Percentiles rank a stretch among this genome's conserved stretches.
These are phyloP conservation scores for Reinhardtius hippoglossoides DNA, from an alignment of 2,113 vertebrate species.

Conservation along the genomic window DNA sequence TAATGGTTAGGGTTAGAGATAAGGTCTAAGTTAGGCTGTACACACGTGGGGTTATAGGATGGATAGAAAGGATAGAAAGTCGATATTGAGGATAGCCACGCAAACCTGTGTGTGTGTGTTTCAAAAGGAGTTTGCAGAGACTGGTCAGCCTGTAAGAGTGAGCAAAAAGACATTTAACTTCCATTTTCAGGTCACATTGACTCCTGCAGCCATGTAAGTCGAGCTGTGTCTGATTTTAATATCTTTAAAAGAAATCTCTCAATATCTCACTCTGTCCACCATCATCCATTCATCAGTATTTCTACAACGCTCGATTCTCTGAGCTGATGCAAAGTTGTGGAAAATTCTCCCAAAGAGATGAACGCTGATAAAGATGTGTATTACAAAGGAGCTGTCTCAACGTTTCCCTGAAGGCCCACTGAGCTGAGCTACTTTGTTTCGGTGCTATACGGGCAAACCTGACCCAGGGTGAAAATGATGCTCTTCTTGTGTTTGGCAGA, in stretches of 20 bases:
- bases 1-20: too few relatives aligned
- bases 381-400: background rate
- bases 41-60: too few relatives aligned
- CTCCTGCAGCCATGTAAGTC: slow-evolving; percentile 25
- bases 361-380: slow-evolving; percentile 15
- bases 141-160: slow-evolving; percentile 46
- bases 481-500: slow-evolving; percentile 54
- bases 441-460: slow-evolving; percentile 18
- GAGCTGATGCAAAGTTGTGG: background rate
- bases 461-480: slow-evolving; percentile 18
- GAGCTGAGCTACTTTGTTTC: slow-evolving; percentile 17
- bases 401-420: background rate
- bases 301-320: background rate
- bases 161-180: slow-evolving; percentile 54
- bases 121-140: slow-evolving; percentile 20
- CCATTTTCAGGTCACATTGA: slow-evolving; percentile 28
- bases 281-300: slow-evolving; percentile 1
- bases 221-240: slow-evolving; percentile 24
- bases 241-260: slow-evolving; percentile 23
- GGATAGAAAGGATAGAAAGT: too few relatives aligned
- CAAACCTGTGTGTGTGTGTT: background rate
- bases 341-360: background rate
- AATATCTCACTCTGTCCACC: slow-evolving; percentile 10
- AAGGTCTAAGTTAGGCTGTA: too few relatives aligned
- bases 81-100: too few relatives aligned